These are phyloP conservation scores for Drosophila parvula DNA, from an alignment of 1,140 invertebrate genomes.

Conservation along the genomic window DNA sequence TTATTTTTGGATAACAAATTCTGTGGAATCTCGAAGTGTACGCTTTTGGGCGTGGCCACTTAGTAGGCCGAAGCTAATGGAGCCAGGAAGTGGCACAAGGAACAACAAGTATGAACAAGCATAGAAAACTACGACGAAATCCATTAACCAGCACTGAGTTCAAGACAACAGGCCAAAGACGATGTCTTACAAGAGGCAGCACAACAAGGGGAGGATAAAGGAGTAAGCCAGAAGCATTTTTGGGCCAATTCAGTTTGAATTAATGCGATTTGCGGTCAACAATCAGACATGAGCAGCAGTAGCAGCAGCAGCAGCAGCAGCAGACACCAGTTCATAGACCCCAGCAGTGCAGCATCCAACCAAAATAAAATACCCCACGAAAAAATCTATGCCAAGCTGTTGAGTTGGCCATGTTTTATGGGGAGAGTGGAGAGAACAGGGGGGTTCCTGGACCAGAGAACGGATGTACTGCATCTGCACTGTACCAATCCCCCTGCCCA, in stretches of 20 bases:
- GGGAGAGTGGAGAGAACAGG: background rate
- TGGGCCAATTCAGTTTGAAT: slow-evolving; percentile 24
- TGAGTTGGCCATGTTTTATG: slow-evolving; percentile 33
- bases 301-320: background rate
- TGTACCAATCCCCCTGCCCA: slow-evolving; percentile 1
- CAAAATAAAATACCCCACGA: slow-evolving; percentile 15
- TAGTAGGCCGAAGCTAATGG: slow-evolving; percentile 25
- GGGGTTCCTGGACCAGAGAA: slow-evolving; percentile 6
- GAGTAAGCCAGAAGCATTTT: slow-evolving; percentile 10
- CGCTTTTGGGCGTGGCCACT: slow-evolving; percentile 47
- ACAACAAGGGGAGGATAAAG: background rate
- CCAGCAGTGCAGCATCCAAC: slow-evolving; percentile 21
- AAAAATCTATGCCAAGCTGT: slow-evolving; percentile 51
- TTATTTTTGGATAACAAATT: background rate
- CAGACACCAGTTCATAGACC: slow-evolving; percentile 51
- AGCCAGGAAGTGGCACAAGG: slow-evolving; percentile 32
- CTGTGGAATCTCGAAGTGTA: slow-evolving; percentile 1
- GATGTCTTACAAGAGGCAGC: background rate
- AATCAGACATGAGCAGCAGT: slow-evolving; percentile 34
- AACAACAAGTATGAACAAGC: slow-evolving; percentile 16
- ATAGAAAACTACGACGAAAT: slow-evolving; percentile 29
- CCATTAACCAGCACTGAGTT: slow-evolving; percentile 42
- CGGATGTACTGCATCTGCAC: slow-evolving; percentile 50
- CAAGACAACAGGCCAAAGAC: slow-evolving; percentile 17
- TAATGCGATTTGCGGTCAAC: slow-evolving; percentile 50